Evolutionary conservation across 2,797 vertebrate genomes (phyloP), one percentile per base, ranked within the genome.

Genomic region (Epinephelus awoara): DNA sequence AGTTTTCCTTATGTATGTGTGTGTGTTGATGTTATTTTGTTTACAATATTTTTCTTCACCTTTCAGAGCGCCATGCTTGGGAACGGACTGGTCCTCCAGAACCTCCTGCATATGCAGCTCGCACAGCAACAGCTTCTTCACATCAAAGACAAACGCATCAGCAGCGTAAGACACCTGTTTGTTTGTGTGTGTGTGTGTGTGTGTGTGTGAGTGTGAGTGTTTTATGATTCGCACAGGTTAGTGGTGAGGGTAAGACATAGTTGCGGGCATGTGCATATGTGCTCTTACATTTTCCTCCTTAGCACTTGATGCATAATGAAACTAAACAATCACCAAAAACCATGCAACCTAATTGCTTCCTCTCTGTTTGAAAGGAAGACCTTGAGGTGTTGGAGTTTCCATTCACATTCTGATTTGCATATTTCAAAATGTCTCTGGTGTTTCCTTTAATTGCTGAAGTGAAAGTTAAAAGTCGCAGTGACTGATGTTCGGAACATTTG

Each of bases 81-180:
- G 55, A 96, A 96, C 38, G 94, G 96, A 68, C 91, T 98, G 3
- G 89, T 98, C 85, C 95, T 99, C 58, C 97, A 98, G 94, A 98
- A 96, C 91, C 96, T 97, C 40, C 86, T 97, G 75, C 97, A 96
- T 70, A 95, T 98, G 75, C 96, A 98, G 51, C 85, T 97, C 92
- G 95, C 97, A 2, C 98, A 97, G 86, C 97, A 98, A 72, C 97
- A 97, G 40, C 94, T 98, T 49, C 90, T 98, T 72, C 97, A 98
- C 94, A 96, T 97, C 83, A 98, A 99, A 76, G 97, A 95, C 89
- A 88, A 97, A 67, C 97, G 97, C 89, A 85, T 97, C 84, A 97
- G 95, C 89, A 97, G 93, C 59, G 97, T 98, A 95, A 97, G 97
- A 88, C 74, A 49, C 56, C 50, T 78, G 66, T 82, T 13, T 80